These are phyloP conservation scores for Ypsolopha sequella DNA, from an alignment of 2,888 invertebrate genomes.

Conservation along the genomic window DNA sequence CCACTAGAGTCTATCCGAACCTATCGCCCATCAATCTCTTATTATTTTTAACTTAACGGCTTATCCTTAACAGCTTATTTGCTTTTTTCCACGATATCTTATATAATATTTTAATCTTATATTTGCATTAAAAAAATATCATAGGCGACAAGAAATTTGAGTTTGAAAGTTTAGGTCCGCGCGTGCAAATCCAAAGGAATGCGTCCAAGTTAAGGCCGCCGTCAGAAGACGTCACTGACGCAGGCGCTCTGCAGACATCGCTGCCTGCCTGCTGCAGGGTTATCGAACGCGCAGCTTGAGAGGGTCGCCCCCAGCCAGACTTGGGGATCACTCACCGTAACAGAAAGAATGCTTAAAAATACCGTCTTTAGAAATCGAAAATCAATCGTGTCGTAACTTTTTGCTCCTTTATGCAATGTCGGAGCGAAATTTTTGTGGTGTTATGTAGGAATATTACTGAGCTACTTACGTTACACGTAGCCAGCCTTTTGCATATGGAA, in stretches of 20 bases:
- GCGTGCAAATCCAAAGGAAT: slow-evolving; percentile 54
- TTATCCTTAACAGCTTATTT: no score
- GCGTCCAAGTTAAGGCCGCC: slow-evolving; percentile 49
- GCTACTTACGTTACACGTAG: no score
- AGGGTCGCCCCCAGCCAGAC: slow-evolving; percentile 28
- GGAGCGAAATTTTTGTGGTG: no score
- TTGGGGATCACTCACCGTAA: slow-evolving; percentile 2
- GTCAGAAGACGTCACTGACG: slow-evolving; percentile 47
- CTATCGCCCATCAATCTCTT: not conserved
- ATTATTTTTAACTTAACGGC: no score
- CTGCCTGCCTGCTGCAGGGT: slow-evolving; percentile 32
- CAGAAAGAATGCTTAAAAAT: not conserved
- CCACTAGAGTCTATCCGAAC: slow-evolving; percentile 28
- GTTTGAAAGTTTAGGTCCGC: slow-evolving; percentile 9
- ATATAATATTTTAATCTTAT: no score
- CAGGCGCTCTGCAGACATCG: slow-evolving; percentile 29
- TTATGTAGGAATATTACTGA: no score
- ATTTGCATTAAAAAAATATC: no score
- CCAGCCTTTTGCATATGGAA: no score
- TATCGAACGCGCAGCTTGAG: slow-evolving; percentile 50
- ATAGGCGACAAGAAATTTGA: not conserved
- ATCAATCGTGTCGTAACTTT: not conserved
- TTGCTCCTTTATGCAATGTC: no score
- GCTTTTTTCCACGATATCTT: no score
- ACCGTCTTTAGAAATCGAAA: not conserved